Conservation (phyloP, 2,797 vertebrate species). For the Alauda arvensis region DNA sequence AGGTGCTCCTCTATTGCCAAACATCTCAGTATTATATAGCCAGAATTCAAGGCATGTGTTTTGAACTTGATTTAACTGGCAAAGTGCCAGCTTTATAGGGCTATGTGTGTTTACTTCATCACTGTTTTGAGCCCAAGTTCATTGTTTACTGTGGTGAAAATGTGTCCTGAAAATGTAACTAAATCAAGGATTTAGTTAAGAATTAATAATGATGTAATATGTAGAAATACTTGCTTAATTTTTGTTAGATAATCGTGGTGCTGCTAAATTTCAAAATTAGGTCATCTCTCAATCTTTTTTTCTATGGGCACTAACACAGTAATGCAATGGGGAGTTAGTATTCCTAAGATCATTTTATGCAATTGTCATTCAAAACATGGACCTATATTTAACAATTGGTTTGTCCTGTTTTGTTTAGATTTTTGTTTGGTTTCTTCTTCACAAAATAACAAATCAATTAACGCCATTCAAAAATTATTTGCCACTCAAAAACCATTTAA, state of each 20-base stretch:
- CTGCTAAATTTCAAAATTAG: neutral
- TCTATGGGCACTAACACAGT: neutral
- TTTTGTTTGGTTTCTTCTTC: neutral
- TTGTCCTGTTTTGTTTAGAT: neutral
- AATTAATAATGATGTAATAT: neutral
- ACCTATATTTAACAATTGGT: neutral
- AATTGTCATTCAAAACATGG: neutral
- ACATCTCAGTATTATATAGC: neutral
- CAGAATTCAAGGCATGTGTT: neutral
- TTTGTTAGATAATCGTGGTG: neutral
- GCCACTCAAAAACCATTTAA: constrained; percentile 11
- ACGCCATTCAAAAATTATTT: neutral
- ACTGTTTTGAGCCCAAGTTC: neutral
- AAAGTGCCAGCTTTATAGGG: neutral
- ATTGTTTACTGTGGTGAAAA: neutral
- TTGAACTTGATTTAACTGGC: neutral
- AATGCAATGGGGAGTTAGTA: neutral
- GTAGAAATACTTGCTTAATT: neutral
- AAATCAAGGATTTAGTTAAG: neutral
- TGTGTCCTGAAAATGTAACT: neutral
- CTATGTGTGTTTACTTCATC: neutral
- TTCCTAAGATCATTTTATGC: neutral
- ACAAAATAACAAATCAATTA: constrained; percentile 10
- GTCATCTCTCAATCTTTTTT: neutral
- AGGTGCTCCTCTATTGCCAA: neutral